Conservation (phyloP, 2,797 vertebrate species). For the Anguilla marmorata region DNA sequence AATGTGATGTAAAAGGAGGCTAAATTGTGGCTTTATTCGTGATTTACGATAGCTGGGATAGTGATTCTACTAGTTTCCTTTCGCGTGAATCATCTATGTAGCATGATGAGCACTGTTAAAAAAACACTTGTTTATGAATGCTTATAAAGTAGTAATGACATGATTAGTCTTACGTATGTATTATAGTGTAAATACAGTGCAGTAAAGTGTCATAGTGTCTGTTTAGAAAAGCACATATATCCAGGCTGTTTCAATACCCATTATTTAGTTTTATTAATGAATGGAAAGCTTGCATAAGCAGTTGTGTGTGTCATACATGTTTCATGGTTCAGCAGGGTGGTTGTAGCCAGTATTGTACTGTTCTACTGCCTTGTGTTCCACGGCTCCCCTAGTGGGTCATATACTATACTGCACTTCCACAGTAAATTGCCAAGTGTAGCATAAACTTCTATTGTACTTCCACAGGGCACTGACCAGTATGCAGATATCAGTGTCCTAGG, state of each 20-base stretch:
- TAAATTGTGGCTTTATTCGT: background rate
- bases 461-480: background rate
- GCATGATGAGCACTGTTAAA: background rate
- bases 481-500: background rate
- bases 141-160: conserved; percentile 16
- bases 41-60: background rate
- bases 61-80: background rate
- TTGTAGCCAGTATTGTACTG: background rate
- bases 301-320: background rate
- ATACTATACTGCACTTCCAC: background rate
- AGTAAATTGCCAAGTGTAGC: background rate
- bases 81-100: background rate
- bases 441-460: background rate
- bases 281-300: too few relatives aligned
- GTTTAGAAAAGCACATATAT: background rate
- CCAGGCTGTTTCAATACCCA: too few relatives aligned
- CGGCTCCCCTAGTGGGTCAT: background rate
- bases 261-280: too few relatives aligned
- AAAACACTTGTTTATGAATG: background rate
- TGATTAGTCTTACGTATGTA: background rate
- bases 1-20: background rate
- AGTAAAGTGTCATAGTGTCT: background rate
- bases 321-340: too few relatives aligned
- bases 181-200: background rate
- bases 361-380: background rate